Percentiles rank a stretch among this genome's conserved stretches.
Evolutionary conservation across 2,888 invertebrate species (phyloP).

Genomic region (Aspidiotus rigidus): DNA sequence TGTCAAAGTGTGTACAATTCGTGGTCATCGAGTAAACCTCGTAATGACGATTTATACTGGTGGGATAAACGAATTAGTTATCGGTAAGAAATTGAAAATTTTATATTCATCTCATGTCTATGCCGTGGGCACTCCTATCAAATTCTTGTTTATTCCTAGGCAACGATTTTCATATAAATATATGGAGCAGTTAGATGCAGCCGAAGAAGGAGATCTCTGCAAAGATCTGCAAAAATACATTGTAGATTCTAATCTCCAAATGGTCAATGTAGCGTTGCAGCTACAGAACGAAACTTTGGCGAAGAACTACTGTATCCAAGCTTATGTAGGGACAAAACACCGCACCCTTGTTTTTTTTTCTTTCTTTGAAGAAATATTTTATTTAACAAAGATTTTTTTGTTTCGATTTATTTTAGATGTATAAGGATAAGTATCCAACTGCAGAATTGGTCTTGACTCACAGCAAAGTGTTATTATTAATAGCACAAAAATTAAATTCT

Average conservation of each 20-base stretch:
- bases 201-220: conserved; percentile 19
- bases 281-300: conserved; percentile 46
- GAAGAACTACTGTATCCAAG: conserved; percentile 41
- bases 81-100: conserved; percentile 39
- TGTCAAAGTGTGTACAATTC: conserved; percentile 38
- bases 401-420: no score
- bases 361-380: no score
- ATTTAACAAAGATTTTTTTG: no score
- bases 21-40: conserved; percentile 45
- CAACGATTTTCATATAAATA: conserved; percentile 30
- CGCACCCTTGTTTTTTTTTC: no score
- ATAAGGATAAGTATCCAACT: no score
- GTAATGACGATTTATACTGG: conserved; percentile 44
- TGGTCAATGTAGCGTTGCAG: conserved; percentile 44
- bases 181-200: conserved; percentile 32
- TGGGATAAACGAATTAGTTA: conserved; percentile 48
- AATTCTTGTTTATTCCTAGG: conserved; percentile 20
- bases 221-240: not conserved
- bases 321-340: not conserved
- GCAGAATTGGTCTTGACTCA: no score
- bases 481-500: no score
- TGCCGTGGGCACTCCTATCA: not conserved
- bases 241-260: not conserved
- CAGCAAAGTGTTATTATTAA: no score
- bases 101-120: not conserved